phyloP scores from a whole-genome alignment of 2,888 invertebrate species.

The Labia minor region DNA sequence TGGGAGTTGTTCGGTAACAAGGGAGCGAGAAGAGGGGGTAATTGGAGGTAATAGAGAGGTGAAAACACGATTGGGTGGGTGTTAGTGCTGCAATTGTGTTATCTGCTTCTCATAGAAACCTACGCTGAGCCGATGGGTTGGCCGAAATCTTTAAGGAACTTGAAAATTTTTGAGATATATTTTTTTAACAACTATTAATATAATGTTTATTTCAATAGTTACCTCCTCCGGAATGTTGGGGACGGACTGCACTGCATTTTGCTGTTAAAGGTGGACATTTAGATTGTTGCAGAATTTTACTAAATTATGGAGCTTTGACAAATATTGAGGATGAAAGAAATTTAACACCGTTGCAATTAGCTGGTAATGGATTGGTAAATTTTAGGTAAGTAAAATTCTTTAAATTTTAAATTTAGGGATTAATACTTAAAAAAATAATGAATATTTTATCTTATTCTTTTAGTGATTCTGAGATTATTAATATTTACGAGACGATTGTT shows the following conservation, averaged over 20 bases:
- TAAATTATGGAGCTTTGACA: slow-evolving; percentile 33
- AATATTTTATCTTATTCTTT: not conserved
- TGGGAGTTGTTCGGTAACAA: no score
- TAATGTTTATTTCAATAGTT: slow-evolving; percentile 29
- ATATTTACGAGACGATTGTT: slow-evolving; percentile 33
- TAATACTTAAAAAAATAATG: no score
- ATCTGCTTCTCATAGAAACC: no score
- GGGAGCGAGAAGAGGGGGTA: no score
- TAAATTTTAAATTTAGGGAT: no score
- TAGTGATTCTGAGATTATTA: not conserved
- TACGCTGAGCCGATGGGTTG: no score
- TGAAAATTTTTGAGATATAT: not conserved
- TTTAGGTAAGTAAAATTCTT: not conserved
- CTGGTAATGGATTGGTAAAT: slow-evolving; percentile 31
- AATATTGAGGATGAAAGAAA: slow-evolving; percentile 35
- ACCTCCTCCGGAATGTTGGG: slow-evolving; percentile 34
- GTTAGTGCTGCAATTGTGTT: no score
- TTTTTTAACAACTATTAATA: slow-evolving; percentile 19
- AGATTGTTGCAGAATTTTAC: slow-evolving; percentile 32
- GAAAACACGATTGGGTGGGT: no score
- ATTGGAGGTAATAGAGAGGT: no score
- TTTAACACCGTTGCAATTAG: slow-evolving; percentile 36
- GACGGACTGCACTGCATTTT: slow-evolving; percentile 35
- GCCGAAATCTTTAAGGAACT: no score
- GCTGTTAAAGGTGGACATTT: slow-evolving; percentile 35